Evolutionary conservation across 2,888 invertebrate genomes (phyloP).

Genomic region (Drosophila siamana): DNA sequence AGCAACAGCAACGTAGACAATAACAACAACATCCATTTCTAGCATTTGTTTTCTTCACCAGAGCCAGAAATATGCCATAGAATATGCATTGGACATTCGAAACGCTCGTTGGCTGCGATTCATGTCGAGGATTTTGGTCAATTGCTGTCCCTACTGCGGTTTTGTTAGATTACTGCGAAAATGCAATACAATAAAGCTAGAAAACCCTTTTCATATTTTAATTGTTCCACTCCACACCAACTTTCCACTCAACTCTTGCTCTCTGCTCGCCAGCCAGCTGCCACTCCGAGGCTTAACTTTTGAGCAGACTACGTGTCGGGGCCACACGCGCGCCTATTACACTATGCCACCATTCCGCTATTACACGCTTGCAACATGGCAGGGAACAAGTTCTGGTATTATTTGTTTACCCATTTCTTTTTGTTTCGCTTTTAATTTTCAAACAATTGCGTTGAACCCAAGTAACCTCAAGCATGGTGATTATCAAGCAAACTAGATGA

Average conservation of each 20-base stretch:
- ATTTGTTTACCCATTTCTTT: conserved; percentile 5
- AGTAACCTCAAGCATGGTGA: conserved; percentile 27
- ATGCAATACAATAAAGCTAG: too few species aligned
- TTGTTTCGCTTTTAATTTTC: neutral
- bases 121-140: conserved; percentile 73
- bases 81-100: conserved; percentile 55
- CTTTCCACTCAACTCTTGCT: neutral
- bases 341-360: neutral
- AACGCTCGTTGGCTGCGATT: conserved; percentile 64
- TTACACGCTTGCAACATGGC: conserved; percentile 22
- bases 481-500: neutral
- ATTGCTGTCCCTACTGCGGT: conserved; percentile 50
- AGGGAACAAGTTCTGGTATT: conserved; percentile 27
- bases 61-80: conserved; percentile 54
- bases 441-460: conserved; percentile 38
- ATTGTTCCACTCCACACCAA: conserved; percentile 50
- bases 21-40: conserved; percentile 30
- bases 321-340: conserved; percentile 80
- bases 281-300: conserved; percentile 65
- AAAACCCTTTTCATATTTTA: conserved; percentile 78
- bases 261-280: conserved; percentile 64
- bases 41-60: conserved; percentile 45
- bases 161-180: conserved; percentile 63
- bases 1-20: too few species aligned
- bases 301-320: conserved; percentile 62